A percentile compares a stretch with the other conserved stretches of the same genome.
phyloP scores from a whole-genome alignment of 2,113 vertebrate species.

The Micronycteris hirsuta region DNA sequence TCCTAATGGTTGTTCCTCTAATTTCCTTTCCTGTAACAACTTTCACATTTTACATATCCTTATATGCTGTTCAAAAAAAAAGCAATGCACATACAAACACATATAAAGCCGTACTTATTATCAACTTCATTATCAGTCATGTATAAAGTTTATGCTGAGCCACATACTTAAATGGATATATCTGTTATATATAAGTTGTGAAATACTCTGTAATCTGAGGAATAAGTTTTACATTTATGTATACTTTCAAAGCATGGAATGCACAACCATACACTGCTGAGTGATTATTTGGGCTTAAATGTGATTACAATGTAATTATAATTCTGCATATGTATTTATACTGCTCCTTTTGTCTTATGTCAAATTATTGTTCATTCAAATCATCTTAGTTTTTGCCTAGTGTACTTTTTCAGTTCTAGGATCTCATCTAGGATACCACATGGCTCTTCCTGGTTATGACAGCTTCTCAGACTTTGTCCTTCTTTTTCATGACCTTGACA shows the following conservation, averaged over 20 bases:
- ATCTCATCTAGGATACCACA: neutral
- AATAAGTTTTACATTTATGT: neutral
- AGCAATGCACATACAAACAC: neutral
- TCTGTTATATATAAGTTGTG: neutral
- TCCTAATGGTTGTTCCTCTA: neutral
- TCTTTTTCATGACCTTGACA: neutral
- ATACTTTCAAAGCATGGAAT: neutral
- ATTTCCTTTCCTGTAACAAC: neutral
- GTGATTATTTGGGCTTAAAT: neutral
- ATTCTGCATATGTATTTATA: neutral
- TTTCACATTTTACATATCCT: neutral
- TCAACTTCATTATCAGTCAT: neutral
- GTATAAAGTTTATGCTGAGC: neutral
- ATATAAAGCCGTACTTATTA: neutral
- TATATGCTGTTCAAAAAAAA: neutral
- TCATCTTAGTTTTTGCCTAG: neutral
- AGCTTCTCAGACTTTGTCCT: neutral
- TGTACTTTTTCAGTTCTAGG: neutral
- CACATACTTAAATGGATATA: neutral
- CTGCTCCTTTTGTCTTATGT: neutral
- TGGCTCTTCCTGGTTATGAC: neutral
- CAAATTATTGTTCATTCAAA: neutral
- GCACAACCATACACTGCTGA: slow-evolving; percentile 19
- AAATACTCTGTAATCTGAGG: neutral
- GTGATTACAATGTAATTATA: slow-evolving; percentile 7